A percentile compares a stretch with the other conserved stretches of the same genome.
These are phyloP conservation scores for Microcaecilia unicolor DNA, from an alignment of 2,797 vertebrate species.

Conservation along the genomic window DNA sequence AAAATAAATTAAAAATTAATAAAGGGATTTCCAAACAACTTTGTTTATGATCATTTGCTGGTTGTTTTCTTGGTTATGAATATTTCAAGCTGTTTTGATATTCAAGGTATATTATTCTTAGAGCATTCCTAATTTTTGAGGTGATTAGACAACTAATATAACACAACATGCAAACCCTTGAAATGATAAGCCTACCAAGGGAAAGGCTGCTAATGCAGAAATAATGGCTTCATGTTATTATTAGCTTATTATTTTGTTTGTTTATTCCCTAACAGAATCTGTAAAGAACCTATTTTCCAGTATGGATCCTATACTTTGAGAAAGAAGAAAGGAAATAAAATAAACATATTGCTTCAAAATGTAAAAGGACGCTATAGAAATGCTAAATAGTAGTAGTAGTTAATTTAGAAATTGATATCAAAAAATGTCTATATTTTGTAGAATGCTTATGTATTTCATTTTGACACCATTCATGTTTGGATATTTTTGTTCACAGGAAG, in stretches of 20 bases:
- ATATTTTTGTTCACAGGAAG: too few relatives aligned
- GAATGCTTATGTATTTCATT: too few relatives aligned
- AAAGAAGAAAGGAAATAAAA: conserved; percentile 3
- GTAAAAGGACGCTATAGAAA: too few relatives aligned
- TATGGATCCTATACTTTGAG: conserved; percentile 19
- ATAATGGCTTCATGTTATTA: conserved; percentile 53
- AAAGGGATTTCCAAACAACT: conserved; percentile 66
- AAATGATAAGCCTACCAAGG: conserved; percentile 49
- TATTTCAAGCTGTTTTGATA: conserved; percentile 61
- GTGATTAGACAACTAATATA: conserved; percentile 55
- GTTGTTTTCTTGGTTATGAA: conserved; percentile 61
- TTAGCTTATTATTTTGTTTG: too few relatives aligned
- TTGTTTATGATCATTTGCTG: conserved; percentile 63
- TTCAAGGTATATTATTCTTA: conserved; percentile 53
- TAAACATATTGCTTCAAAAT: too few relatives aligned
- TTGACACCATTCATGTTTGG: too few relatives aligned
- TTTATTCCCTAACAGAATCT: conserved; percentile 36
- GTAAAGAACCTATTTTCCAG: conserved; percentile 16
- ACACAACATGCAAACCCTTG: conserved; percentile 46
- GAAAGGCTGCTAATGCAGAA: conserved; percentile 52
- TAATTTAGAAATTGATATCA: too few relatives aligned
- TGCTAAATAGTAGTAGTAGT: too few relatives aligned
- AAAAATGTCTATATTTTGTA: too few relatives aligned
- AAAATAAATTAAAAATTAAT: conserved; percentile 77
- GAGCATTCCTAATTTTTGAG: conserved; percentile 57